Evolutionary conservation across 2,797 vertebrate genomes (phyloP).

Genomic region (Spinus pinus): DNA sequence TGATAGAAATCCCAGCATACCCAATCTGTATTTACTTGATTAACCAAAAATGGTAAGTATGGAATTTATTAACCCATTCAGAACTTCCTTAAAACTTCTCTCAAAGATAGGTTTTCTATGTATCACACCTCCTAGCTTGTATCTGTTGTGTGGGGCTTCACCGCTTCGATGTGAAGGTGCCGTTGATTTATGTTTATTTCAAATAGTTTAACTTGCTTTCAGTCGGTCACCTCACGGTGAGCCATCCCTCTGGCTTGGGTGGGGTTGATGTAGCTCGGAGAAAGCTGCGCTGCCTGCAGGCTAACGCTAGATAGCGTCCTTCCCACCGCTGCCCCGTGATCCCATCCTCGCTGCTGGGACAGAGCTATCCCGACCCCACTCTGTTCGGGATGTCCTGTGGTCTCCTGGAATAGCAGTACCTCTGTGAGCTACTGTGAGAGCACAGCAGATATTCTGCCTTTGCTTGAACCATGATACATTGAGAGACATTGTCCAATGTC

Average conservation of each 20-base stretch:
- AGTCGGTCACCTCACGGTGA: not conserved
- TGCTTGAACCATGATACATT: not conserved
- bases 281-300: not conserved
- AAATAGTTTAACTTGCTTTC: not conserved
- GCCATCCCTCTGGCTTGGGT: accelerated
- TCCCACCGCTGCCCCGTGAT: not conserved
- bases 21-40: slow-evolving; percentile 82
- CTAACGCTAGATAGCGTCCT: slow-evolving; percentile 10
- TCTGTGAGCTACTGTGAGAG: not conserved
- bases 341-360: not conserved
- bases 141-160: not conserved
- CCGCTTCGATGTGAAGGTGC: not conserved
- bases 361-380: accelerated
- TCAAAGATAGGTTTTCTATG: not conserved
- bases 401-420: accelerated
- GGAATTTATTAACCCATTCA: not conserved
- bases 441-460: not conserved
- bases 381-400: accelerated
- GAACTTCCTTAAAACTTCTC: not conserved
- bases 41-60: slow-evolving; percentile 77
- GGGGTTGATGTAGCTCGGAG: not conserved
- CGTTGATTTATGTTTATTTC: not conserved
- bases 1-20: slow-evolving; percentile 81
- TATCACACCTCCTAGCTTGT: not conserved
- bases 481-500: not conserved